Evolutionary conservation across 2,113 vertebrate genomes (phyloP).

Genomic region (Anolis carolinensis): DNA sequence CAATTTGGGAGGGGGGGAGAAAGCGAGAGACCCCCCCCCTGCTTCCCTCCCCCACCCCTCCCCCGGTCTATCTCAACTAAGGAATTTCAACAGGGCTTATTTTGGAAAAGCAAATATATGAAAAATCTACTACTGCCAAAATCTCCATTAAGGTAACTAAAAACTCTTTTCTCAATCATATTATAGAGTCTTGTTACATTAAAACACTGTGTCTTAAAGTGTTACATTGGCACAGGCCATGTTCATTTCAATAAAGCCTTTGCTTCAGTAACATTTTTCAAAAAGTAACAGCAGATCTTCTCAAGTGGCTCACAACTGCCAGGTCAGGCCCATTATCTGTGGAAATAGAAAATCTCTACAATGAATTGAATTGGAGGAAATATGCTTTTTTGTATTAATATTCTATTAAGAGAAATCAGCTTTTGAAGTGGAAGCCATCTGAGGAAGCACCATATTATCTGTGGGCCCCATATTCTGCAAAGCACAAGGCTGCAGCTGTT

Average conservation of each 20-base stretch:
- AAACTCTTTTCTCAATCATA: conserved; percentile 8
- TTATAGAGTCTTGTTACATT: neutral
- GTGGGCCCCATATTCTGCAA: neutral
- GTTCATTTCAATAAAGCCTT: conserved; percentile 8
- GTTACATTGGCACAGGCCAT: conserved; percentile 22
- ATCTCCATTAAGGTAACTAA: neutral
- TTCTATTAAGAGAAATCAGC: neutral
- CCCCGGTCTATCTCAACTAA: neutral
- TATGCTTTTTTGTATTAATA: neutral
- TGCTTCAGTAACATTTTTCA: conserved; percentile 26
- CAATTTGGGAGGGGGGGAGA: no score
- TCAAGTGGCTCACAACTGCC: conserved; percentile 21
- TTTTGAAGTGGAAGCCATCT: neutral
- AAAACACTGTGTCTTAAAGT: conserved; percentile 27
- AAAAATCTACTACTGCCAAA: neutral
- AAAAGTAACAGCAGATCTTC: conserved; percentile 25
- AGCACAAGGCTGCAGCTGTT: neutral
- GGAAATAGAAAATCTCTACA: conserved; percentile 18
- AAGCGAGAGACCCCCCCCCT: no score
- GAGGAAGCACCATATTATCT: neutral
- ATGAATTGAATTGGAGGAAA: neutral
- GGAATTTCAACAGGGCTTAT: conserved; percentile 5
- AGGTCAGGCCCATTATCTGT: conserved; percentile 1
- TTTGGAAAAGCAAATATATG: neutral
- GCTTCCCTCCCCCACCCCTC: neutral